These are phyloP conservation scores for Esox niger DNA, from an alignment of 2,113 vertebrate species.

Conservation along the genomic window DNA sequence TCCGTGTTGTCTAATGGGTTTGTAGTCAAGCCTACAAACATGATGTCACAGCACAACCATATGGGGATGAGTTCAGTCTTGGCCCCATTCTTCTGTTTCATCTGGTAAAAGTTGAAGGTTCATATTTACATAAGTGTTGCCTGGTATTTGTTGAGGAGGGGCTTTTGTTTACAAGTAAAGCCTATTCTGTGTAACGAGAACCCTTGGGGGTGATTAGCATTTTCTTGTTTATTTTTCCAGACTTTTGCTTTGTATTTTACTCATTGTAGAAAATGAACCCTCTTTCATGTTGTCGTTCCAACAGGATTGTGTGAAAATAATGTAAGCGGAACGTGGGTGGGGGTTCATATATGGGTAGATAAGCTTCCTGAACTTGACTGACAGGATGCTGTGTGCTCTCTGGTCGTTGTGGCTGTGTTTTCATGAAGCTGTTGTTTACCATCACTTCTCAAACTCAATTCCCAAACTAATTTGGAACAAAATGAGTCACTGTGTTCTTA, in stretches of 20 bases:
- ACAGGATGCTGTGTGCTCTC: background rate
- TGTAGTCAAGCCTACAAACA: too few species aligned
- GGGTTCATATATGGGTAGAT: constrained; percentile 20
- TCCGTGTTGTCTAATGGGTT: constrained; percentile 20
- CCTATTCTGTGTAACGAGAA: constrained; percentile 44
- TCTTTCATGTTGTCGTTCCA: constrained; percentile 36
- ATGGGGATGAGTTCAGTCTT: constrained; percentile 17
- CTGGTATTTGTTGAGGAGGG: constrained; percentile 39
- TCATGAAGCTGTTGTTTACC: background rate
- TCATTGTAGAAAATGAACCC: constrained; percentile 46
- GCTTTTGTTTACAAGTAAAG: constrained; percentile 49
- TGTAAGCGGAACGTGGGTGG: constrained; percentile 10
- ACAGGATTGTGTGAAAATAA: constrained; percentile 28
- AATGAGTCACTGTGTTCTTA: constrained; percentile 8
- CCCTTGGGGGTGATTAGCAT: constrained; percentile 44
- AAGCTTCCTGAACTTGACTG: constrained; percentile 3
- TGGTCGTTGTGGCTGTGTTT: constrained; percentile 6
- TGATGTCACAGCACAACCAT: background rate
- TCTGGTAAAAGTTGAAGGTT: constrained; percentile 47
- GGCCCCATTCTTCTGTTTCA: constrained; percentile 38
- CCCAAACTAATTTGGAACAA: constrained; percentile 6
- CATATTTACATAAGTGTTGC: constrained; percentile 5
- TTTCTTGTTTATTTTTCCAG: constrained; percentile 41
- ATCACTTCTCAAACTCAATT: background rate
- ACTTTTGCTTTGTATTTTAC: constrained; percentile 36